phyloP scores from a whole-genome alignment of 2,888 invertebrate species.

The Gastracanthus pulcherrimus region DNA sequence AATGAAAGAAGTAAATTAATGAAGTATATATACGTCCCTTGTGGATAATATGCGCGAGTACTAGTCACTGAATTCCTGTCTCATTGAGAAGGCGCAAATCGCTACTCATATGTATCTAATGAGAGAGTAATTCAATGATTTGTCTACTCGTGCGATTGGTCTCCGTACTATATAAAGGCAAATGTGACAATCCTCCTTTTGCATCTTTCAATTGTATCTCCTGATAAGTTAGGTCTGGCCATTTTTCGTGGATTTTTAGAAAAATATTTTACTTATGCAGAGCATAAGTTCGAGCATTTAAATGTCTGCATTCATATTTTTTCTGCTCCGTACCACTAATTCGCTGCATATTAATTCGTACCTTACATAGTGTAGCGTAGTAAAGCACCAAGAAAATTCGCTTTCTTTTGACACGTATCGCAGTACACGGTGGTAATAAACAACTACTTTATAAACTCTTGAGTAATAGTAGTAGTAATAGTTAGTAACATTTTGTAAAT shows the following conservation, averaged over 20 bases:
- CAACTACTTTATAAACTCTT: background rate
- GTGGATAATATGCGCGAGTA: background rate
- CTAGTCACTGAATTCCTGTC: background rate
- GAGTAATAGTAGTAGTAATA: background rate
- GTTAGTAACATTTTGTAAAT: background rate
- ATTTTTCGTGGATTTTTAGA: background rate
- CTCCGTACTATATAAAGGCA: conserved; percentile 10
- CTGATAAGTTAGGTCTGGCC: background rate
- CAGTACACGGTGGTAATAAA: background rate
- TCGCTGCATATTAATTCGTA: background rate
- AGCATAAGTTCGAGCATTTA: too few relatives aligned
- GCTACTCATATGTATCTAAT: background rate
- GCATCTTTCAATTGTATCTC: background rate
- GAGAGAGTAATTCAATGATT: background rate
- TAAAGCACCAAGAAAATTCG: background rate
- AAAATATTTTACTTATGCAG: background rate
- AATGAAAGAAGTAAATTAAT: background rate
- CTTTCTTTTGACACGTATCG: background rate
- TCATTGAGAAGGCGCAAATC: background rate
- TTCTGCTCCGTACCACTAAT: background rate
- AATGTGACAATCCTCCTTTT: conserved; percentile 9
- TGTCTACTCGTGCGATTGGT: conserved; percentile 6
- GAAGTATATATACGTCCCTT: background rate
- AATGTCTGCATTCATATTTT: background rate
- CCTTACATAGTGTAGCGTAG: background rate